Evolutionary conservation across 2,888 invertebrate genomes (phyloP).

Genomic region (Mesorhabditis sp.): DNA sequence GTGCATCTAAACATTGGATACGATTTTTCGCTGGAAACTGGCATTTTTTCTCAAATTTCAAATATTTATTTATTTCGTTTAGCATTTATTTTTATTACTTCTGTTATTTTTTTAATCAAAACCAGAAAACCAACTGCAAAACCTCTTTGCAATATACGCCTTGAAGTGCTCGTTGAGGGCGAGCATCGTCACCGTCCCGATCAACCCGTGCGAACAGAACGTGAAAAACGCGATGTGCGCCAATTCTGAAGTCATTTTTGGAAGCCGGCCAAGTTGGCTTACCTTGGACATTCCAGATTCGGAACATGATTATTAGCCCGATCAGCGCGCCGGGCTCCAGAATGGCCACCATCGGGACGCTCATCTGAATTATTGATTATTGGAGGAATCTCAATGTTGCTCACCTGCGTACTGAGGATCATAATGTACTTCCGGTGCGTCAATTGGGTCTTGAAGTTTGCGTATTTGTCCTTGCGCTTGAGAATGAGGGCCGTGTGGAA

Average conservation of each 20-base stretch:
- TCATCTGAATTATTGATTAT: conserved; percentile 3
- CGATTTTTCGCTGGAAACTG: background rate
- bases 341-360: background rate
- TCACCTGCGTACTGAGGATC: background rate
- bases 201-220: background rate
- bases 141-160: conserved; percentile 2
- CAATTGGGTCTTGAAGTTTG: conserved; percentile 1
- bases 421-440: conserved; percentile 4
- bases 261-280: background rate
- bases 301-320: background rate
- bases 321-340: background rate
- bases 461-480: background rate
- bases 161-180: conserved; percentile 6
- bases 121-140: background rate
- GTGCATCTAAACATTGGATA: conserved; percentile 3
- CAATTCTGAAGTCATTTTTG: background rate
- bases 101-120: background rate
- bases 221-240: background rate
- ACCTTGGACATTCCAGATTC: conserved; percentile 4
- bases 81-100: too few relatives aligned
- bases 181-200: conserved; percentile 3
- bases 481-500: conserved; percentile 1
- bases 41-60: too few relatives aligned
- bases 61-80: too few relatives aligned
- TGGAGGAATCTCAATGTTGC: background rate